Base-by-base conservation (phyloP, 1,140 invertebrate genomes). In the Drosophila grimshawi region DNA sequence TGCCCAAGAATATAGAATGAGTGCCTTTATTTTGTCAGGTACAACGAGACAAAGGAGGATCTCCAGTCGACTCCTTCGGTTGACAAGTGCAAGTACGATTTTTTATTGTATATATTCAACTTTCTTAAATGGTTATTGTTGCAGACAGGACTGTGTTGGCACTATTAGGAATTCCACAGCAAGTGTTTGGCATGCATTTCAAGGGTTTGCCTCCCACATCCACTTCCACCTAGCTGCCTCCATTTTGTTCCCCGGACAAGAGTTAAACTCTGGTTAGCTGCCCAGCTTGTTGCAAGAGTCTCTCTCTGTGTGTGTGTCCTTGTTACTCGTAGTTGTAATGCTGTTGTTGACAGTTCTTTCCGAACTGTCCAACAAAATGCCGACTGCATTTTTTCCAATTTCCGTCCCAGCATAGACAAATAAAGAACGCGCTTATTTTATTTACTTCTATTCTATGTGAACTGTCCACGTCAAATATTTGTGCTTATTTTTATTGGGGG, bases 371-470 rank as follows among this genome's bases (percentile, higher is more conserved):
- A 82, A 76, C 39, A 71, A 76, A 80, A 82, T 83, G 80, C 76
- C 80, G 70, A 51, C 55, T 76, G 76, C 63, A 83, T 83, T 80
- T 82, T 83, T 83, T 59, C 39, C 80, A 83, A 83, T 83, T 83
- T 83, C 80, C 80, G 80, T 41, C 56, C 64, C 43, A 78, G 72
- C 45, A 43, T 43, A 43, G 39, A 43, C 39, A n/a, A n/a, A 43
- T 43, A 43, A 43, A 43, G 39, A n/a, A n/a, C 39, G 39, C 6
- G 10, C 39, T n/a, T n/a, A 43, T 43, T 43, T 43, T 43, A 43
- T 43, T 43, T 43, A 43, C 7, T 10, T 10, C 39, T 41, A 41
- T 41, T 10, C 39, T n/a, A 43, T 43, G 10, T 43, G 32, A 29
- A 55, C n/a, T 55, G 52, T 32, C 43, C 57, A 49, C 33, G 32